Base-by-base conservation (phyloP, 2,113 vertebrate genomes). In the Carettochelys insculpta region DNA sequence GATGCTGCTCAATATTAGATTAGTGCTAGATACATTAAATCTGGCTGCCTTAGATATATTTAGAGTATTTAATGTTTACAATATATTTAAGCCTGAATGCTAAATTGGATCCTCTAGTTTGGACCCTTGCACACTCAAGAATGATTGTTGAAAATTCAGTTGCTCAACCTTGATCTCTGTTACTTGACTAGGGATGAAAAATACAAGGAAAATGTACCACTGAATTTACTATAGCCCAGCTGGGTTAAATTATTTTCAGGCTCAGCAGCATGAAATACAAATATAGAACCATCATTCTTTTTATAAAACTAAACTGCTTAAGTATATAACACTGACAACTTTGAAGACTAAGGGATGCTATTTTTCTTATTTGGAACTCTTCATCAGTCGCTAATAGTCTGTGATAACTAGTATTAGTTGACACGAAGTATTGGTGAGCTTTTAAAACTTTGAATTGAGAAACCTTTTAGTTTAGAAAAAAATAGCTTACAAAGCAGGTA, bases 201-300 rank as follows among this genome's bases (percentile, higher is more conserved):
- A 9, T 80, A 87, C 31, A 58, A 52, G 24, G 41, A 38, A 43
- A 25, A 88, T 73, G 86, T 45, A 68, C 34, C 84, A 12, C 45
- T 2, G 11, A 87, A 71, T 78, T 38, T 9, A 73, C 38, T 25
- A 73, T 13, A 38, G 68, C n/a, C 25, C 20, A 53, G 41, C 25
- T 86, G 11, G 24, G 45, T 94, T 80, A 71, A 41, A 82, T 41
- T 53, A 86, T 95, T 88, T 91, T 80, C 7, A n/a, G 80, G 88
- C 90, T 31, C 41, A 11, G 65, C 80, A 24, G n/a, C 84, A 20
- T 22, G 51, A 47, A 41, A 52, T 48, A 54, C 27, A 54, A 54
- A 24, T n/a, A 31, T 53, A 78, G 77, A 83, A 96, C 73, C 83
- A 82, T 48, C 61, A 24, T 78, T 86, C 76, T 88, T 82, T 92